These are phyloP conservation scores for Lasioglossum calceatum DNA, from an alignment of 2,888 invertebrate genomes.

Conservation along the genomic window DNA sequence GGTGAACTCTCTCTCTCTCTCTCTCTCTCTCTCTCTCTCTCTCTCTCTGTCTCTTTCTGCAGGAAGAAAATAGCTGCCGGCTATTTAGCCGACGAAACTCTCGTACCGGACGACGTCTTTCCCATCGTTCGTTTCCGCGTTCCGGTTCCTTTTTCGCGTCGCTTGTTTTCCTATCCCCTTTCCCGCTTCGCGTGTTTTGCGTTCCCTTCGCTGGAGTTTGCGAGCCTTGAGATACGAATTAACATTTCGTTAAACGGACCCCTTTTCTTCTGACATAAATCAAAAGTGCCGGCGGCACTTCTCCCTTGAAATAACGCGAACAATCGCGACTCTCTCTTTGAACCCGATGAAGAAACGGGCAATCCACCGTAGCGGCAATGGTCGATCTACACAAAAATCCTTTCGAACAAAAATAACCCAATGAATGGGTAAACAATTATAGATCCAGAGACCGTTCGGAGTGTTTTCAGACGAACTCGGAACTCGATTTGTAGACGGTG, in stretches of 20 bases:
- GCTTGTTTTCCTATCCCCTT: neutral
- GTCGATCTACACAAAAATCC: neutral
- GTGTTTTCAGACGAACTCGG: neutral
- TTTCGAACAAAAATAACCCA: neutral
- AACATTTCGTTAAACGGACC: neutral
- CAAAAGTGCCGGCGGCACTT: conserved; percentile 6
- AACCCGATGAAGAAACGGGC: neutral
- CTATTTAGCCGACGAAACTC: neutral
- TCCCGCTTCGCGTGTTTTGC: neutral
- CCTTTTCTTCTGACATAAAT: neutral
- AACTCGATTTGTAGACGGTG: neutral
- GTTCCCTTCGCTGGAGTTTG: neutral
- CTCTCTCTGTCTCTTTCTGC: neutral
- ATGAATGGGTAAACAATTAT: neutral
- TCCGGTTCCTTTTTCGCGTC: neutral
- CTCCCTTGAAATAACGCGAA: neutral
- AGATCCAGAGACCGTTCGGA: neutral
- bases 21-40: neutral
- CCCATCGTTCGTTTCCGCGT: conserved; percentile 2
- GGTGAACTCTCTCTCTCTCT: neutral
- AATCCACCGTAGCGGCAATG: neutral
- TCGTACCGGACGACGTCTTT: neutral
- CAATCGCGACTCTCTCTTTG: neutral
- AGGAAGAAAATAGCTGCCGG: neutral
- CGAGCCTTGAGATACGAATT: neutral